Evolutionary conservation across 2,113 vertebrate species (phyloP).

Genomic region (Corydoras maculifer): DNA sequence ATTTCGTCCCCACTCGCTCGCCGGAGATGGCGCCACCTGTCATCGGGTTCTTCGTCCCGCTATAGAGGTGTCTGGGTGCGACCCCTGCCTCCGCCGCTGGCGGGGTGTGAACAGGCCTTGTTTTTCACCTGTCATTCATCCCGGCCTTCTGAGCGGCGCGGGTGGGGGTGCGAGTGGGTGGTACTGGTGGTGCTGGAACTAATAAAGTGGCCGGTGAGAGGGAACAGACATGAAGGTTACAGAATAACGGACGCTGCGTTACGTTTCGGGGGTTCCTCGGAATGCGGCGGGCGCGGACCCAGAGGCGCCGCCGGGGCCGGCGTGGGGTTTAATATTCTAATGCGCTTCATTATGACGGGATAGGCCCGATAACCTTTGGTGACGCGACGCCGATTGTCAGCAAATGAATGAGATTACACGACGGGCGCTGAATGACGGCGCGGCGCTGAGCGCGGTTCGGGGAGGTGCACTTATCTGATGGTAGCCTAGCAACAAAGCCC

Average conservation of each 20-base stretch:
- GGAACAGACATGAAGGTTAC: too few relatives aligned
- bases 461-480: slow-evolving; percentile 70
- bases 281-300: too few relatives aligned
- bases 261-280: too few relatives aligned
- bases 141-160: slow-evolving; percentile 20
- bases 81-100: slow-evolving; percentile 58
- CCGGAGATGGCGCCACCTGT: not conserved
- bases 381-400: slow-evolving; percentile 68
- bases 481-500: slow-evolving; percentile 75
- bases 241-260: too few relatives aligned
- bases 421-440: slow-evolving; percentile 66
- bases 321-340: slow-evolving; percentile 70
- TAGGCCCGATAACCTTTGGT: slow-evolving; percentile 69
- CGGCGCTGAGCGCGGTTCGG: slow-evolving; percentile 52
- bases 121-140: slow-evolving; percentile 33
- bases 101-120: slow-evolving; percentile 28
- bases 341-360: slow-evolving; percentile 72
- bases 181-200: slow-evolving; percentile 6
- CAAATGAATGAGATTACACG: slow-evolving; percentile 76
- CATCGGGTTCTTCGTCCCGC: slow-evolving; percentile 28
- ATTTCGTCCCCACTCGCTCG: not conserved
- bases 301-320: too few relatives aligned
- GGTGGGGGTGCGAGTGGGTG: slow-evolving; percentile 35
- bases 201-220: too few relatives aligned
- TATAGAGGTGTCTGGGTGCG: slow-evolving; percentile 61